Evolutionary conservation across 2,113 vertebrate species (phyloP).

Genomic region (Odocoileus virginianus): DNA sequence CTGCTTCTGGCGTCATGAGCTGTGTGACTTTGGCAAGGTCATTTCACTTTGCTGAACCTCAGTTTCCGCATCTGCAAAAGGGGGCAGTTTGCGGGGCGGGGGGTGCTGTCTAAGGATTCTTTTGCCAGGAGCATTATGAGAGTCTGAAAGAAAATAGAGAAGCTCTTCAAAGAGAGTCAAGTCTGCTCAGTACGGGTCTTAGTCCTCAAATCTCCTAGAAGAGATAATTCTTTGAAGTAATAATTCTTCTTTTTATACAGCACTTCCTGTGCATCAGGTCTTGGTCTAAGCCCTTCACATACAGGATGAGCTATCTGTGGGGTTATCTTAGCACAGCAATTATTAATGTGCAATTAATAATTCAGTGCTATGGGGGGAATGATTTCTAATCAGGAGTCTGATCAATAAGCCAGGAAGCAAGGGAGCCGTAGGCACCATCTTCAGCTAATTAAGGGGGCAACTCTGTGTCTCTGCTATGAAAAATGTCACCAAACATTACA

Average conservation of each 20-base stretch:
- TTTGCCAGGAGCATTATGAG: background rate
- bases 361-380: slow-evolving; percentile 26
- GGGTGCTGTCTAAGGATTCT: background rate
- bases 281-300: slow-evolving; percentile 8
- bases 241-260: background rate
- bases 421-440: background rate
- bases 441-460: slow-evolving; percentile 59
- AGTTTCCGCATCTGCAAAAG: background rate
- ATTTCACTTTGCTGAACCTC: background rate
- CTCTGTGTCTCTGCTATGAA: slow-evolving; percentile 57
- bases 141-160: background rate
- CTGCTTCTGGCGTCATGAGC: background rate
- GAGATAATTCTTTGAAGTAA: background rate
- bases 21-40: background rate
- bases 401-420: slow-evolving; percentile 51
- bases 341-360: slow-evolving; percentile 54
- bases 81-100: background rate
- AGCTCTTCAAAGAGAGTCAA: background rate
- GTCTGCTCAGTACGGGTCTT: background rate
- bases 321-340: slow-evolving; percentile 9
- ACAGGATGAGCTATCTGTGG: background rate
- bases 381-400: slow-evolving; percentile 48
- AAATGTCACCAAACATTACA: slow-evolving; percentile 73
- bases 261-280: background rate
- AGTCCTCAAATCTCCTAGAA: background rate